Base-by-base conservation (phyloP, 2,888 invertebrate species). In the Pandemis cinnamomeana region DNA sequence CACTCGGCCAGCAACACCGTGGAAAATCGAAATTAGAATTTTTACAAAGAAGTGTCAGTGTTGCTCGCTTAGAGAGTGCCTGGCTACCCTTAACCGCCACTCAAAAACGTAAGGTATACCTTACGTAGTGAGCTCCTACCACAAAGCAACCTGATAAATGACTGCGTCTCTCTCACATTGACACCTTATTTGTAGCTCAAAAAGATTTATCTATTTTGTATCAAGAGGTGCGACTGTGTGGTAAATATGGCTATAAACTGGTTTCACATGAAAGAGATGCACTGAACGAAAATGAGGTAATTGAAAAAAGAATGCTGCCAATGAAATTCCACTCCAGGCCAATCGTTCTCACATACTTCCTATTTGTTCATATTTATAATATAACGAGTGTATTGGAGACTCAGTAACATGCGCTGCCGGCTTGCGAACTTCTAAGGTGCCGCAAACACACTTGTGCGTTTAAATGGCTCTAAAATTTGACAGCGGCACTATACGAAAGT, bases 61-160 rank as follows among this genome's bases (percentile, higher is more conserved):
- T 74, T 66, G 53, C 41, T 58, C 15, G 41, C 69, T 42, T 44
- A 36, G 53, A 64, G 58, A 36, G 68, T 53, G 69, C 55, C 44
- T 44, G 46, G 42, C 13, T 46, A 41, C 69, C 69, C 64, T 53
- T 53, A 74, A 55, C 36, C 62, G 74, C 44, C 74, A 67, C 74
- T 72, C 69, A 69, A 70, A 74, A 71, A 62, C 55, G 27, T 36
- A 4, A 36, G 27, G 61, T 36, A 51, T 53, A 36, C 42, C 55
- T 44, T n/a, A 10, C 41, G 13, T 48, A 67, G 46, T 55, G 10
- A 41, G 6, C 20, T 20, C 20, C 20, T 1, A 20, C 7, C 15
- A 15, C 53, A 15, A 53, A 15, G 15, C 53, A n/a, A 53, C 6
- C 53, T 7, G 15, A 53, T 15, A 15, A 53, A n/a, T 8, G 53